Evolutionary conservation across 2,888 invertebrate genomes (phyloP).

Genomic region (Trachelus iudaicus): DNA sequence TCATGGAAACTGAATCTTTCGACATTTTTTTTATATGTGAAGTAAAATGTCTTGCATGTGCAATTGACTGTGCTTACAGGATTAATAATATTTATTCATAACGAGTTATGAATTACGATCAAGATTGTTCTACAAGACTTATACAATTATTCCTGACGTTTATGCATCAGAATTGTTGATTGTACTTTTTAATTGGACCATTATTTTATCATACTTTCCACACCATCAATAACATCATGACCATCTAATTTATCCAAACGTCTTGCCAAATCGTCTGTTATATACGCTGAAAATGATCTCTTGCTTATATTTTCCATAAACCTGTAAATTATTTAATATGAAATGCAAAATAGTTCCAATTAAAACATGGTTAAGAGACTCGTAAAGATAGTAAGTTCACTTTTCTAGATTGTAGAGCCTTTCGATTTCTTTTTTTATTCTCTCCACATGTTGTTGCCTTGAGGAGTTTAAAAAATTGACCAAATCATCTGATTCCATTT

Average conservation of each 20-base stretch:
- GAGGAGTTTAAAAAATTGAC: conserved; percentile 26
- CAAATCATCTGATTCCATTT: conserved; percentile 22
- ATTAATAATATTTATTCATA: no score
- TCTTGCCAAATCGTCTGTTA: conserved; percentile 27
- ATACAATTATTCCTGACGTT: neutral
- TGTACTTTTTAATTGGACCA: neutral
- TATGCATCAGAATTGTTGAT: neutral
- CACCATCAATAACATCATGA: conserved; percentile 7
- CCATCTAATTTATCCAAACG: conserved; percentile 26
- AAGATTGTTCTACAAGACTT: neutral
- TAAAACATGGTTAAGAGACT: neutral
- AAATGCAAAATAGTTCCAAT: neutral
- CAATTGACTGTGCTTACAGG: neutral
- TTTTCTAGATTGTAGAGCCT: conserved; percentile 29
- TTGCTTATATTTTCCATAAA: conserved; percentile 32
- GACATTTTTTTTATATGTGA: conserved; percentile 17
- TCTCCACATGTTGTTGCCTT: conserved; percentile 26
- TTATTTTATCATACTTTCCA: neutral
- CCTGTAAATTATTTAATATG: conserved; percentile 15
- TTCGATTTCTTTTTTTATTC: conserved; percentile 32
- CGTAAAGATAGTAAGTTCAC: conserved; percentile 14
- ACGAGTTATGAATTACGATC: neutral
- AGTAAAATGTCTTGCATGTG: conserved; percentile 31
- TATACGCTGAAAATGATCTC: conserved; percentile 23
- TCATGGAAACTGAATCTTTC: neutral